Evolutionary conservation across 2,113 vertebrate genomes (phyloP), one percentile per base, ranked within the genome.

Genomic region (Chloropsis hardwickii): DNA sequence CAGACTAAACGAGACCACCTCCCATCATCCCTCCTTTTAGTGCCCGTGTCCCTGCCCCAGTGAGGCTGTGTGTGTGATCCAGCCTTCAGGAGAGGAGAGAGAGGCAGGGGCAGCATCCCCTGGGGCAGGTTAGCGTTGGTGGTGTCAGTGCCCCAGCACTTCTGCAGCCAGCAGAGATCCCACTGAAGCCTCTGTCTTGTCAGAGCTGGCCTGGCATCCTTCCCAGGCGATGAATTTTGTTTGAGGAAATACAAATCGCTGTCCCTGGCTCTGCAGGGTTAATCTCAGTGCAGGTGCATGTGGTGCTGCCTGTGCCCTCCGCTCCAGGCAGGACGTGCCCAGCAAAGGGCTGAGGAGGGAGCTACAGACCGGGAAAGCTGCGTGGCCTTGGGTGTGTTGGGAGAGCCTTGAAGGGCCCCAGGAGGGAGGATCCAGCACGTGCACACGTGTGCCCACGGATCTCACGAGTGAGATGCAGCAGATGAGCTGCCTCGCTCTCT

Each of bases 301-400:
- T 18, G 51, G 20, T 71, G 80, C 65, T 60, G 90, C 42, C 40
- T 22, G 50, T 10, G 50, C 35, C 45, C 86, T 66, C 54, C 13
- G 86, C 86, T 67, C 21, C 77, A 81, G 71, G 3, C 60, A 21
- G 91, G 86, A 61, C 1, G 0, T 51, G 88, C 72, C 35, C 42
- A 3, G 73, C 51, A 37, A 37, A 94, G 48, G 83, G 91, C 92
- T 95, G 93, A 94, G 81, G 91, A 94, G 94, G 83, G 94, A 88
- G 84, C 95, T 96, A 5, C 91, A 92, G 91, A 65, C 86, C 45
- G 3, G 91, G 53, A 65, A 79, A 91, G 92, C 9, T 4, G 7
- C 0, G 1, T 33, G 74, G 70, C 58, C 51, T 7, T 5, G 3
- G 37, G 4, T n/a, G 0, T 2, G 2, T 1, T 12, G 51, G 72